Evolutionary conservation across 35 echinoderm and acorn worm species (phyloP), one percentile per base, ranked within the genome.

Genomic region (Apostichopus californicus): DNA sequence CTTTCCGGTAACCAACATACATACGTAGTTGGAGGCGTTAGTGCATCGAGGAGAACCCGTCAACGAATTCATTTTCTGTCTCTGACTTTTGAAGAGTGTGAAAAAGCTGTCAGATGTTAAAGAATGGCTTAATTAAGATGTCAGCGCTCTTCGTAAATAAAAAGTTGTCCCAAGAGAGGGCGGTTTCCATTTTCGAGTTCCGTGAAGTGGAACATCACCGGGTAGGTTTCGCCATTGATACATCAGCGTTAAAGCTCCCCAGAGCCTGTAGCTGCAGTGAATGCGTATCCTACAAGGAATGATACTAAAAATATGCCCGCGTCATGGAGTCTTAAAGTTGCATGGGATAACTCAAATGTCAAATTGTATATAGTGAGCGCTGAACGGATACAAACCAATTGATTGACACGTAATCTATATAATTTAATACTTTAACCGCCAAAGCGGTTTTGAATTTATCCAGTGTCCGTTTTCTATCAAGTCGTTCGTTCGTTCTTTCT

Each of bases 111-210:
- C 86, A 89, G 52, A 72, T 89, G 81, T 58, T 58, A 85, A 85
- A 58, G 81, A 85, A 85, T 91, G 89, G 14, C 77, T 91, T 91
- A 91, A 91, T 91, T 91, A 91, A 91, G 73, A 91, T 79, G 89
- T 91, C 89, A 91, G 73, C 53, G 55, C 34, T 60, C 26, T 18
- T 15, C 89, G 89, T 91, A 68, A 77, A 77, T 57, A 61, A 59
- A 75, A 79, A 59, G 17, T 10, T 22, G 25, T 79, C 89, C 89
- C 89, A 52, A 59, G 89, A 91, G 89, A 79, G 77, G 89, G 73
- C 86, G 77, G 85, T 91, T 91, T 91, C 89, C 89, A 91, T 91
- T 91, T 91, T 91, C 89, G 72, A 78, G 77, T 59, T 53, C 89
- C 73, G 46, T 77, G 72, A 91, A 79, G 89, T 91, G 89, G 89